Conservation (phyloP, 2,888 invertebrate genomes). For the Noctua janthe region DNA sequence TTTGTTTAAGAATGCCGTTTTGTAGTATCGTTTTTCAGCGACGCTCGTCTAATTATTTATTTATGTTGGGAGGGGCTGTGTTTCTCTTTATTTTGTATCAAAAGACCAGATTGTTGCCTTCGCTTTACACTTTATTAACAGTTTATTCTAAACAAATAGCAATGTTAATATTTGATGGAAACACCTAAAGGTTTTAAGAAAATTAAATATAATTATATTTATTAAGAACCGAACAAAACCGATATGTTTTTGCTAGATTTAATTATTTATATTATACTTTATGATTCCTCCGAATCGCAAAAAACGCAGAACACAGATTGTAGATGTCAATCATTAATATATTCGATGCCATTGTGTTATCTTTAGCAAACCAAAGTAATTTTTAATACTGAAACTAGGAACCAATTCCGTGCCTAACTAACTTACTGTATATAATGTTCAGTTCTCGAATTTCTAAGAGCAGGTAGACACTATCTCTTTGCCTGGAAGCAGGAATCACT, state of each 20-base stretch:
- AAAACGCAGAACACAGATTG: background rate
- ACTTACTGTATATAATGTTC: background rate
- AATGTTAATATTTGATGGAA: background rate
- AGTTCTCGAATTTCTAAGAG: background rate
- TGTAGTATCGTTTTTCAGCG: background rate
- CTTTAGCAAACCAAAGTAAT: background rate
- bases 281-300: background rate
- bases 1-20: background rate
- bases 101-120: background rate
- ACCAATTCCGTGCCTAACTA: background rate
- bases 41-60: background rate
- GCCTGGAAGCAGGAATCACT: slow-evolving; percentile 7
- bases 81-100: background rate
- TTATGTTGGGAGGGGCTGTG: background rate
- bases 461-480: slow-evolving; percentile 1
- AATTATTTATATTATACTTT: background rate
- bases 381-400: background rate
- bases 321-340: background rate
- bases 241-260: background rate
- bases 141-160: too few relatives aligned
- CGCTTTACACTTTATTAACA: background rate
- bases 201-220: background rate
- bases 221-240: background rate
- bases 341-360: background rate
- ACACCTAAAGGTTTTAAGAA: background rate